Conservation (phyloP, 2,113 vertebrate species). For the Dolichotis patagonum region DNA sequence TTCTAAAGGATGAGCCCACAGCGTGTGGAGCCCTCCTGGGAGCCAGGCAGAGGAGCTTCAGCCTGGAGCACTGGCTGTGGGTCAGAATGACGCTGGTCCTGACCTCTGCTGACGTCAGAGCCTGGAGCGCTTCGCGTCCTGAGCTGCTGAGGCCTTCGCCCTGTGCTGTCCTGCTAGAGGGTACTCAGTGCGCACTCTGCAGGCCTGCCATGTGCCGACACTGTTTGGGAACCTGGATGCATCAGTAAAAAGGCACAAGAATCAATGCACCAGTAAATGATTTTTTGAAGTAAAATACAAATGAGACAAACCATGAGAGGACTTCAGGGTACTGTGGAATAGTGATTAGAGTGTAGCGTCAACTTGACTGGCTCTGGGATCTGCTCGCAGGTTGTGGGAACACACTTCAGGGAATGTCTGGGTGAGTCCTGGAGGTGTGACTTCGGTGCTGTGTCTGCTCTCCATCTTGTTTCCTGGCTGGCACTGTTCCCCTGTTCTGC, state of each 20-base stretch:
- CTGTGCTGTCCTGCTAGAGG: neutral
- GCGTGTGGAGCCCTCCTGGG: accelerated
- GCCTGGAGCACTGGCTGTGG: neutral
- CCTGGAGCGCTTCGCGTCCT: too few species aligned
- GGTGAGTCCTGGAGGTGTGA: neutral
- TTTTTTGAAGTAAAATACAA: neutral
- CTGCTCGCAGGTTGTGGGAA: neutral
- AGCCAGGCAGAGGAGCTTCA: neutral
- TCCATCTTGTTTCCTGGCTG: neutral
- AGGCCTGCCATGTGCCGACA: neutral
- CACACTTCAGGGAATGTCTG: neutral
- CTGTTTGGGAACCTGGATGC: neutral
- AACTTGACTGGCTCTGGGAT: neutral
- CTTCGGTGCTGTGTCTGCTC: neutral
- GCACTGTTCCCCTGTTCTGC: neutral
- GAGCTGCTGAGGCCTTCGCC: neutral
- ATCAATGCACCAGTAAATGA: neutral
- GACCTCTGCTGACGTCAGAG: neutral
- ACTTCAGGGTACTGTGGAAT: neutral
- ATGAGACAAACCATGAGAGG: neutral
- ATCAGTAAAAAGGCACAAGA: neutral
- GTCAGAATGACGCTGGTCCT: accelerated
- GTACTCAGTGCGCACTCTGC: neutral
- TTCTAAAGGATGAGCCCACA: neutral
- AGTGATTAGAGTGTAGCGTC: neutral